Percentiles rank a stretch among this genome's conserved stretches.
Conservation (phyloP, 2,888 invertebrate species). For the Zhengitettix transpicula region DNA sequence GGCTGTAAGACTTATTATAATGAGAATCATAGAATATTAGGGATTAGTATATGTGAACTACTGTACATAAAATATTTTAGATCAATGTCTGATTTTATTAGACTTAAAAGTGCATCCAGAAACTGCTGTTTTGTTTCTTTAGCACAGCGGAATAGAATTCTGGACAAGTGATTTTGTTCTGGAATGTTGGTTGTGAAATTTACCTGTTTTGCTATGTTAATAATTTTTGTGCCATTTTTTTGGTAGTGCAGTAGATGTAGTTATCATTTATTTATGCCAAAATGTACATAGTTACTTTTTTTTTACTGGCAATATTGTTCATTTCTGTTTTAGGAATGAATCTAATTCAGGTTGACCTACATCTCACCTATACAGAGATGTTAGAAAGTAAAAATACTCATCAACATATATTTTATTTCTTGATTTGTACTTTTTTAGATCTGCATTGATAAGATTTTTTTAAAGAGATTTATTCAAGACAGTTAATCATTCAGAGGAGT, state of each 20-base stretch:
- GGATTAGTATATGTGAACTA: no score
- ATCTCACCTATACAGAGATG: conserved; percentile 11
- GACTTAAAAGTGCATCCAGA: no score
- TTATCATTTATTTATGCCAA: not conserved
- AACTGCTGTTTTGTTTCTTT: no score
- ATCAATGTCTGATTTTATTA: no score
- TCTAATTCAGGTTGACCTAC: conserved; percentile 6
- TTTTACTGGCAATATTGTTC: conserved; percentile 5
- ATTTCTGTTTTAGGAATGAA: not conserved
- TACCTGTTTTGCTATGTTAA: conserved; percentile 14
- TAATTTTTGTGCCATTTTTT: conserved; percentile 14
- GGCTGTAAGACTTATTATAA: no score
- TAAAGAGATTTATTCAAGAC: not conserved
- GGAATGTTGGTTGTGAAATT: conserved; percentile 15
- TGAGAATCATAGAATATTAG: no score
- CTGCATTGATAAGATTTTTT: not conserved
- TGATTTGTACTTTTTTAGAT: not conserved
- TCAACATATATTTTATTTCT: no score
- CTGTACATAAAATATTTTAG: no score
- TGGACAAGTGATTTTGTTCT: conserved; percentile 2
- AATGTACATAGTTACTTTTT: not conserved
- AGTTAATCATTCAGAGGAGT: not conserved
- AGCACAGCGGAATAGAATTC: no score
- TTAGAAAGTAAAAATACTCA: conserved; percentile 7
- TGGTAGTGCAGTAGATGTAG: not conserved